Evolutionary conservation across 2,113 vertebrate genomes (phyloP).

Genomic region (Syngnathus typhle): DNA sequence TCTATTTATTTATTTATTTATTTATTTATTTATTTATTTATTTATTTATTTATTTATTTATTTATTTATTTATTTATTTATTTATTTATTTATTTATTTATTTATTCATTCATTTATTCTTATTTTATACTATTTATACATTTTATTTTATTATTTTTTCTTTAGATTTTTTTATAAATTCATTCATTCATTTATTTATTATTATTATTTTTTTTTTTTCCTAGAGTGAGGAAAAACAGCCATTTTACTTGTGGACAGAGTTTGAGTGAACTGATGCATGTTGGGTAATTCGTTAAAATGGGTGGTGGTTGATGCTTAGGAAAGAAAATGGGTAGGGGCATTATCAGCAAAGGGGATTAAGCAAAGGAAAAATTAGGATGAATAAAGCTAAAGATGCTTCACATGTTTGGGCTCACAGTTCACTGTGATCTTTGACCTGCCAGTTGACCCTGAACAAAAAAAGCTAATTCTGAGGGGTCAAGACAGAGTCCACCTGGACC

Average conservation of each 20-base stretch:
- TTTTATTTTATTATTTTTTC: neutral
- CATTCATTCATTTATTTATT: too few relatives aligned
- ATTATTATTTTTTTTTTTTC: neutral
- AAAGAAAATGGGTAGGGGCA: neutral
- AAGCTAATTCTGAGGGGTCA: constrained; percentile 59
- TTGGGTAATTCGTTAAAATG: neutral
- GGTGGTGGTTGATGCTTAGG: neutral
- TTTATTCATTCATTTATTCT: too few relatives aligned
- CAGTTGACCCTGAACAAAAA: constrained; percentile 53
- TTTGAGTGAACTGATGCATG: neutral
- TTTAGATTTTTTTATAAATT: neutral
- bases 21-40: neutral
- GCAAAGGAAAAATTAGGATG: neutral
- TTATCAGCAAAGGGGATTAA: neutral
- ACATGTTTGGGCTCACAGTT: constrained; percentile 39
- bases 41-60: neutral
- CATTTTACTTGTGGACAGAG: neutral
- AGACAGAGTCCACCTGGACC: constrained; percentile 37
- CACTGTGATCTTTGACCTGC: constrained; percentile 48
- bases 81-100: neutral
- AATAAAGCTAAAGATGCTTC: constrained; percentile 23
- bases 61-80: too few relatives aligned
- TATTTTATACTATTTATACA: neutral
- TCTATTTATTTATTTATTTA: neutral
- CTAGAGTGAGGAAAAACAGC: neutral